Evolutionary conservation across 1,140 invertebrate genomes (phyloP).

Genomic region (Brachionus angularis): DNA sequence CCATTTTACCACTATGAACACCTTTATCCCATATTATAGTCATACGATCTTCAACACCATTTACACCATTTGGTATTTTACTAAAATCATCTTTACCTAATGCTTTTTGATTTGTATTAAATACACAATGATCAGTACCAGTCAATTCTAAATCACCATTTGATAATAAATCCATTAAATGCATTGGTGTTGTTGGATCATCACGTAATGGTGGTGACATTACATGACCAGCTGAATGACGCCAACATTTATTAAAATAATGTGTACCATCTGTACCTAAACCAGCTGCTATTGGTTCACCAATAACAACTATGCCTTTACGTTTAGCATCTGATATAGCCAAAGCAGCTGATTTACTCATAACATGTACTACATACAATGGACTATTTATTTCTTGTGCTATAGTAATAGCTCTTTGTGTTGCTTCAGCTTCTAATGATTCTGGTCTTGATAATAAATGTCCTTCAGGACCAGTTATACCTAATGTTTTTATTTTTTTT

Average conservation of each 20-base stretch:
- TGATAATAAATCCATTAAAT: conserved; percentile 76
- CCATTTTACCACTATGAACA: conserved; percentile 78
- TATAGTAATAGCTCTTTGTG: conserved; percentile 84
- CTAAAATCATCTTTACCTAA: conserved; percentile 82
- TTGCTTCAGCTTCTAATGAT: conserved; percentile 90
- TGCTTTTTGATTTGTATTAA: conserved; percentile 82
- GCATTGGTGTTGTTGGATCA: conserved; percentile 73
- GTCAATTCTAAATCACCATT: conserved; percentile 84
- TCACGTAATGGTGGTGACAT: conserved; percentile 82
- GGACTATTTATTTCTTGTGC: conserved; percentile 84
- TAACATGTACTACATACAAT: conserved; percentile 92
- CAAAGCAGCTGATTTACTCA: conserved; percentile 81
- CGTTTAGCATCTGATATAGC: conserved; percentile 67
- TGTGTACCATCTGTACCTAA: conserved; percentile 61
- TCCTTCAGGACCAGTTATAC: conserved; percentile 89
- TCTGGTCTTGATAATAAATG: conserved; percentile 92
- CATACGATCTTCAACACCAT: conserved; percentile 96
- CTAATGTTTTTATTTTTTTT: conserved; percentile 74
- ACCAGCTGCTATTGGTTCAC: conserved; percentile 84
- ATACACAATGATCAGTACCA: conserved; percentile 95
- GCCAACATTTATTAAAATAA: conserved; percentile 64
- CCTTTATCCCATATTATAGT: conserved; percentile 97
- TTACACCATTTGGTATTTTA: conserved; percentile 96
- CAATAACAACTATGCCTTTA: conserved; percentile 72
- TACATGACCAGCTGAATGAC: conserved; percentile 81